Evolutionary conservation across 1,140 invertebrate species (phyloP).

Genomic region (Oncopodura yosiiana): DNA sequence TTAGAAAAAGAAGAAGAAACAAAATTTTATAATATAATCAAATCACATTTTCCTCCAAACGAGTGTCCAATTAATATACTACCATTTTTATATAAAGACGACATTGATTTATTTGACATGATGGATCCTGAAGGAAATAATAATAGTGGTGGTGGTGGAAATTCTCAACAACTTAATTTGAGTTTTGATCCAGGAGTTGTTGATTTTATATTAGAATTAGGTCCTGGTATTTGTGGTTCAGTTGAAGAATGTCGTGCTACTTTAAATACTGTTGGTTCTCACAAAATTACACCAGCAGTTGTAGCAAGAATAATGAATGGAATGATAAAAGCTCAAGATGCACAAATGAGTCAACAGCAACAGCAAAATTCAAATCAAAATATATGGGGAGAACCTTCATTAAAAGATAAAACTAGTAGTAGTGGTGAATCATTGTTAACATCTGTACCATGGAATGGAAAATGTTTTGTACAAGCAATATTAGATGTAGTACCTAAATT

Average conservation of each 20-base stretch:
- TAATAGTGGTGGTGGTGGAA: neutral
- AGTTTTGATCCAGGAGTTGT: conserved; percentile 38
- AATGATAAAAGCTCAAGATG: conserved; percentile 73
- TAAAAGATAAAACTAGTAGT: conserved; percentile 21
- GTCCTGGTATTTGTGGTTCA: conserved; percentile 73
- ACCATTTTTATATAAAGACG: conserved; percentile 13
- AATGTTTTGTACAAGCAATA: conserved; percentile 79
- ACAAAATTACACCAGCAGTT: conserved; percentile 58
- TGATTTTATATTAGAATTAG: conserved; percentile 77
- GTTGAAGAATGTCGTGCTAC: conserved; percentile 81
- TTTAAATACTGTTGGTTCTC: conserved; percentile 51
- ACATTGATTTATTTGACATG: neutral
- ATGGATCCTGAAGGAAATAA: conserved; percentile 14
- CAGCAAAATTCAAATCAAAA: conserved; percentile 40
- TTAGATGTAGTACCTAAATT: conserved; percentile 78
- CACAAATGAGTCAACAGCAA: conserved; percentile 42
- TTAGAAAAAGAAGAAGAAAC: neutral
- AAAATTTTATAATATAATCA: conserved; percentile 1
- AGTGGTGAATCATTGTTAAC: conserved; percentile 37
- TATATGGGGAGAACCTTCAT: conserved; percentile 48
- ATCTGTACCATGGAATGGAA: conserved; percentile 77
- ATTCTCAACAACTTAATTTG: conserved; percentile 10
- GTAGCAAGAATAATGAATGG: conserved; percentile 73
- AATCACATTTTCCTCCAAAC: neutral
- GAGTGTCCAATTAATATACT: neutral